Base-by-base conservation (phyloP, 2,797 vertebrate species). In the Phrynocephalus forsythii region DNA sequence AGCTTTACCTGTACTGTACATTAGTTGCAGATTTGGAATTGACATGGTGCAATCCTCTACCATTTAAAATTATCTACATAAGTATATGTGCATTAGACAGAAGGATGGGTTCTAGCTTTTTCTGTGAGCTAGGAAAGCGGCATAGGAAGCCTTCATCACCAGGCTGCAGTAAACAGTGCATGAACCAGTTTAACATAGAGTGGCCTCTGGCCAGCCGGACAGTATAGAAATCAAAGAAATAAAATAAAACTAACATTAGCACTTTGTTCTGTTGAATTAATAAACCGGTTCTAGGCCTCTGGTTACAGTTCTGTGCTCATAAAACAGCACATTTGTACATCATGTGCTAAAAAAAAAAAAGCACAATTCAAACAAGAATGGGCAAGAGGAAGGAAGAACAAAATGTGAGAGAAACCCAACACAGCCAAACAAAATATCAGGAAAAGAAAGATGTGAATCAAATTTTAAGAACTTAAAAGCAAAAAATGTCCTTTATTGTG, bases 401-500 rank as follows among this genome's bases (percentile, higher is more conserved):
- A 30, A 67, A 5, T 81, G 10, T 9, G 30, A 11, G 6, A 26
- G 13, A 71, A 33, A 28, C 10, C 22, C 50, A 84, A 84, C 11
- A 7, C 8, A 48, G 48, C 28, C 18, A 79, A 79, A 56, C 68
- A 4, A 69, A 78, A 79, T 28, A 26, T 66, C 6, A n/a, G 6
- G 9, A 69, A 71, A 71, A 71, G 13, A 71, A 68, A 30, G n/a
- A 9, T 85, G 13, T 48, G 33, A 76, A 26, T 76, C 15, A 48
- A 72, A 71, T 86, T 79, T 71, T 56, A 60, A 71, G 52, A 86
- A 24, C 20, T 38, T 72, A 91, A 92, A 84, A 10, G 5, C n/a
- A 82, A 0, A 85, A 79, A 73, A 68, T 66, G 38, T 30, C 48
- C 0, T 85, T 93, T 81, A 56, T 66, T 87, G 84, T 85, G 18